phyloP scores from a whole-genome alignment of 2,888 invertebrate species.

The Erebia aethiops region DNA sequence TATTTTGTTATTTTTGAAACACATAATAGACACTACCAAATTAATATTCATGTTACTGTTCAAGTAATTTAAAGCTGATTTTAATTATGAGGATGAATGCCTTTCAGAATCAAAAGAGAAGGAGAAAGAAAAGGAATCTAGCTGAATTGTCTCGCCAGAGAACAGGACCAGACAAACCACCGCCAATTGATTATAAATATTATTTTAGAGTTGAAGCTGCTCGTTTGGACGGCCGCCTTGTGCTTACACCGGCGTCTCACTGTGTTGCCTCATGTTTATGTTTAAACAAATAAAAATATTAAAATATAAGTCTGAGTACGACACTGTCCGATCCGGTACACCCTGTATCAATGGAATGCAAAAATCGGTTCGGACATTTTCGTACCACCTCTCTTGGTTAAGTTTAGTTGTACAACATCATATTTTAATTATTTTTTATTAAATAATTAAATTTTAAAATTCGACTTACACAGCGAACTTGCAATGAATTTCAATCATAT shows the following conservation, averaged over 20 bases:
- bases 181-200: constrained; percentile 77
- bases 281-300: constrained; percentile 50
- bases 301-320: constrained; percentile 66
- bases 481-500: constrained; percentile 65
- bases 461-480: constrained; percentile 69
- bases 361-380: constrained; percentile 55
- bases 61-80: not conserved
- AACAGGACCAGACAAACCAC: constrained; percentile 80
- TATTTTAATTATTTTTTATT: constrained; percentile 54
- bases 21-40: not conserved
- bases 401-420: constrained; percentile 65
- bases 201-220: constrained; percentile 74
- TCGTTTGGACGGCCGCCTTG: constrained; percentile 46
- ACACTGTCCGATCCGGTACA: constrained; percentile 56
- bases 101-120: constrained; percentile 87
- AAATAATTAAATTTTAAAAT: constrained; percentile 38
- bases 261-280: constrained; percentile 71
- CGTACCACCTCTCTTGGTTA: constrained; percentile 56
- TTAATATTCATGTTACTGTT: not conserved
- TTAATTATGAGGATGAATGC: not conserved
- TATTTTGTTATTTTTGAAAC: not conserved
- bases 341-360: constrained; percentile 30
- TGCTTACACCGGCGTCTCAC: constrained; percentile 50
- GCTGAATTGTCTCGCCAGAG: constrained; percentile 82
- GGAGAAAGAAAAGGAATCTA: constrained; percentile 87